Evolutionary conservation across 1,140 invertebrate species (phyloP), one percentile per base, ranked within the genome.

Genomic region (Sinonovacula constricta): DNA sequence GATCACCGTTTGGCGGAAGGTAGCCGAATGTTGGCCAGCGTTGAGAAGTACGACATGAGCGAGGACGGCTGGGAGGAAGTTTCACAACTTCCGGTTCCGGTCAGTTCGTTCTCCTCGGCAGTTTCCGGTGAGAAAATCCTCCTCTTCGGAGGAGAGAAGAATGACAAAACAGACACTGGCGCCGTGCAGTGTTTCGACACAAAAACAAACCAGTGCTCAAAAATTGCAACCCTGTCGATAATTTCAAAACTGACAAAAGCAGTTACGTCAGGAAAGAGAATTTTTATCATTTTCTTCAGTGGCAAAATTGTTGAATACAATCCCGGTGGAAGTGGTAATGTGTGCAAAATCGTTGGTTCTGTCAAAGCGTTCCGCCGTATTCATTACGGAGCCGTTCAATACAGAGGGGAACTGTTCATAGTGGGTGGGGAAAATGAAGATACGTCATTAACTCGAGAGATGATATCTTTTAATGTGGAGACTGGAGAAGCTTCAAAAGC

Each of bases 91-190:
- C 70, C 81, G 12, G 81, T 81, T 26, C 82, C 86, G 1, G 86
- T 87, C 24, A 88, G 87, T 56, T 88, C 86, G 18, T 83, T 88
- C 14, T 87, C 87, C 0, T 85, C 87, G 24, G 85, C 86, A 0
- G 80, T 86, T 0, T 68, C 82, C 2, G 83, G 83, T 14, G 87
- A 88, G 22, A 84, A 77, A 24, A 86, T 88, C 36, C 79, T 83
- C n/a, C 80, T 86, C 7, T 88, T 87, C 71, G 87, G 87, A 7
- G 87, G 87, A 4, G 87, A 88, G 59, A 88, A 82, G 31, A 88
- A 86, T 57, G 83, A 87, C 78, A 71, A 81, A 57, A 84, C 83
- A 10, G 87, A 88, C 70, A 86, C 86, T 5, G 77, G 77, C 1
- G 68, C 82, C 2, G 81, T 88, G 49, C 87, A 88, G 80, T 88